A percentile compares a stretch with the other conserved stretches of the same genome.
Conservation (phyloP, 2,797 vertebrate genomes). For the Leptatherina wallacei region DNA sequence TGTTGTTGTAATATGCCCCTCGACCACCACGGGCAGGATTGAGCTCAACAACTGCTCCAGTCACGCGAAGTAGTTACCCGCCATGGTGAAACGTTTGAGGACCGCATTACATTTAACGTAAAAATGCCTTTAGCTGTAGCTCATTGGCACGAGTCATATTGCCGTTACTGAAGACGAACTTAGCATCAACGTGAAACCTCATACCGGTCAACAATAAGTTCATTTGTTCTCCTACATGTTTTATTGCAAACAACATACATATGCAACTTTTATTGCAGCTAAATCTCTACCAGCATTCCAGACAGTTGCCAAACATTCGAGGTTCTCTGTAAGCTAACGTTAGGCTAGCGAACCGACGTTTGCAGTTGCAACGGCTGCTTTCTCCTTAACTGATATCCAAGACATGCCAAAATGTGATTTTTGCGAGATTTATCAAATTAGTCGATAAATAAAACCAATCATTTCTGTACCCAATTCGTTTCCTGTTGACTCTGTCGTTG, state of each 20-base stretch:
- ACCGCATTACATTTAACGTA: not conserved
- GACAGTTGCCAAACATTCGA: not conserved
- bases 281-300: not conserved
- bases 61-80: slow-evolving; percentile 21
- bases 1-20: slow-evolving; percentile 24
- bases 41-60: not conserved
- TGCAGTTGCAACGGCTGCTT: not conserved
- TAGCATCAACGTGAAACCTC: not conserved
- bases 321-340: slow-evolving; percentile 24
- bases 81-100: not conserved
- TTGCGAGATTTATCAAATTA: not conserved
- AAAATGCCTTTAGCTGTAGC: not conserved
- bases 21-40: not conserved
- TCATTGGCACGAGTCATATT: accelerated
- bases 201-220: not conserved
- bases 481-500: not conserved
- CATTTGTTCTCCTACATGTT: not conserved
- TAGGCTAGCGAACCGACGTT: slow-evolving; percentile 11
- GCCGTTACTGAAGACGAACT: not conserved
- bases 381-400: not conserved
- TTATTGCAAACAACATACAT: no score
- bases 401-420: not conserved
- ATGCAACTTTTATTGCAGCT: not conserved
- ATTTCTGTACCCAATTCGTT: slow-evolving; percentile 26
- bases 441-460: not conserved